Conservation (phyloP, 2,113 vertebrate species). For the Ptilorrhoa leucosticta region DNA sequence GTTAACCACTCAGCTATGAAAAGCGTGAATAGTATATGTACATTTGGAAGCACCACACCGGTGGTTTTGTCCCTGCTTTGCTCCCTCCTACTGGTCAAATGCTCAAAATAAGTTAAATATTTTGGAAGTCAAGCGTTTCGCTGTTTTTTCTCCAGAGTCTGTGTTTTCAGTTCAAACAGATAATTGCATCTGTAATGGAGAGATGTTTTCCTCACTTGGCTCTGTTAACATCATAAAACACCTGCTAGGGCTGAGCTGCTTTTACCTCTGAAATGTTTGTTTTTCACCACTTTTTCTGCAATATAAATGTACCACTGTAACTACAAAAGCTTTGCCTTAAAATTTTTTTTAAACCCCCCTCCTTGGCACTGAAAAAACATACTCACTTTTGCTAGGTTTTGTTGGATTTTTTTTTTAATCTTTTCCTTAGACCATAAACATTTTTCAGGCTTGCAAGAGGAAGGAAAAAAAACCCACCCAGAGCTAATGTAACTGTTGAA, state of each 20-base stretch:
- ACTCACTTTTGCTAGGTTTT: not conserved
- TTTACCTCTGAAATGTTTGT: not conserved
- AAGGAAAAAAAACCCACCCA: not conserved
- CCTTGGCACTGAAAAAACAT: not conserved
- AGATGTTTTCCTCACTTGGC: constrained; percentile 9
- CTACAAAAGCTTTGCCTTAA: not conserved
- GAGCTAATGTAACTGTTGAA: not conserved
- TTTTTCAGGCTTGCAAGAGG: not conserved
- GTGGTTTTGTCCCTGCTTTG: constrained; percentile 36
- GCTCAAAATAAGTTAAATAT: constrained; percentile 43
- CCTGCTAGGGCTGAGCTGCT: not conserved
- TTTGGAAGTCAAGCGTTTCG: not conserved
- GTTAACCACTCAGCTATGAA: constrained; percentile 57
- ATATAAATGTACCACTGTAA: not conserved
- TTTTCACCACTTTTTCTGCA: not conserved
- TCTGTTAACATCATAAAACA: not conserved
- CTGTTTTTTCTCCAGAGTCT: not conserved
- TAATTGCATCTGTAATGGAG: not conserved
- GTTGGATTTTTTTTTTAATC: not conserved
- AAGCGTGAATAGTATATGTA: constrained; percentile 7
- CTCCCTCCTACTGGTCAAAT: constrained; percentile 49
- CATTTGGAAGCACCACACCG: constrained; percentile 1
- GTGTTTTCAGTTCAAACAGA: constrained; percentile 19
- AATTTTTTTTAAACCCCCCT: not conserved
- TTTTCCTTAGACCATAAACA: not conserved